Evolutionary conservation across 2,113 vertebrate species (phyloP), one percentile per base, ranked within the genome.

Genomic region (Solenodon paradoxus): DNA sequence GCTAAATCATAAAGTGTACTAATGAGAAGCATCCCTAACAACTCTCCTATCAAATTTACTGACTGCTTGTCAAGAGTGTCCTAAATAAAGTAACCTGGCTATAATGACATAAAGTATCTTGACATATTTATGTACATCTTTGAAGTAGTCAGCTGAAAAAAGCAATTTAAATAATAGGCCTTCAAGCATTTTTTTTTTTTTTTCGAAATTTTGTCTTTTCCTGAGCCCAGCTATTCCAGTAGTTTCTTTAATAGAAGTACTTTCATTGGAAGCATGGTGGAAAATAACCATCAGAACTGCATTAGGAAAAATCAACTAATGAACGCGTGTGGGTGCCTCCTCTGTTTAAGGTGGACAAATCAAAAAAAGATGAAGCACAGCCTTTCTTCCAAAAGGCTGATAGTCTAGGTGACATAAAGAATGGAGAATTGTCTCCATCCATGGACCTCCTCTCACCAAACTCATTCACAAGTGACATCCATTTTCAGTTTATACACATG

Each of bases 91-190:
- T 66, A 77, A 69, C 61, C 69, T 81, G 83, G 93, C 49, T 75
- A 63, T 69, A 77, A 90, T 57, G 40, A 92, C 74, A 42, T 83
- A 92, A 85, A 94, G 24, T 51, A 74, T n/a, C 15, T 77, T 89
- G 86, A 45, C 51, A 68, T 75, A 81, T 71, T 94, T 94, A 38
- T 42, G 10, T 32, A 95, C n/a, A 75, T 40, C 78, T 93, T 91
- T 95, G 68, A 85, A 83, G 74, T 61, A 64, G 49, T 94, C 38
- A 55, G 24, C 61, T 64, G 7, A 88, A 96, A 40, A 95, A 89
- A 95, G 24, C 63, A 75, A 83, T 88, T 91, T 64, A 85, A 96
- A 91, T 94, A 61, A 72, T 49, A 49, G 38, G 68, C n/a, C 51
- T 30, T 63, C 30, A 30, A 89, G 68, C 53, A 91, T 51, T n/a